Conservation (phyloP, 2,113 vertebrate species). For the Serilophus lunatus region DNA sequence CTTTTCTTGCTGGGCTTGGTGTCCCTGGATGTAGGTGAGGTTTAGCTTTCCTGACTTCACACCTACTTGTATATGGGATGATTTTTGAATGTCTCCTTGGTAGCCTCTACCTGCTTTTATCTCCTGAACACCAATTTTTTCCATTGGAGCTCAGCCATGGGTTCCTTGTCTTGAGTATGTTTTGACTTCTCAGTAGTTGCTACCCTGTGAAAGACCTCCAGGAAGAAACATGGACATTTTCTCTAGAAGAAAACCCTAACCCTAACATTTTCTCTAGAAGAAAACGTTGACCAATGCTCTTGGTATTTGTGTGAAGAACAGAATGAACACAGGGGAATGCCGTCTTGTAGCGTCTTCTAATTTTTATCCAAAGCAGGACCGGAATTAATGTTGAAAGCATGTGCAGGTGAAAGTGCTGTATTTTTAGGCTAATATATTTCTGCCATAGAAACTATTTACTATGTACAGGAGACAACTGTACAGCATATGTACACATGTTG, state of each 20-base stretch:
- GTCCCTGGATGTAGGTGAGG: not conserved
- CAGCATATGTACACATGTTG: not conserved
- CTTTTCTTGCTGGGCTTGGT: not conserved
- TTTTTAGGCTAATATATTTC: not conserved
- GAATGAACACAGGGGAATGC: not conserved
- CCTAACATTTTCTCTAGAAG: not conserved
- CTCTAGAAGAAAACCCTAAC: not conserved
- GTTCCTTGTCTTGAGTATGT: not conserved
- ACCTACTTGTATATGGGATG: not conserved
- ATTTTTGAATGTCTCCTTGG: not conserved
- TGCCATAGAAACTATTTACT: not conserved
- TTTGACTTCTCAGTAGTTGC: not conserved
- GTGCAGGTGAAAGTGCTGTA: not conserved
- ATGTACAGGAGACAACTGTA: not conserved
- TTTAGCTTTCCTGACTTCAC: not conserved
- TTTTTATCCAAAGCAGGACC: not conserved
- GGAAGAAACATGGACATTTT: not conserved
- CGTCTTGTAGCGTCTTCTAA: not conserved
- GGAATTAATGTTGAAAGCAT: not conserved
- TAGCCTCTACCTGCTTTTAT: not conserved
- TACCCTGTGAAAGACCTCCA: not conserved
- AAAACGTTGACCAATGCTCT: not conserved
- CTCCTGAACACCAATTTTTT: not conserved
- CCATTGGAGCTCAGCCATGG: not conserved
- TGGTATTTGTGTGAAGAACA: not conserved